These are phyloP conservation scores for Vannuccia rotundouncinata DNA, from an alignment of 2,888 invertebrate genomes.

Conservation along the genomic window DNA sequence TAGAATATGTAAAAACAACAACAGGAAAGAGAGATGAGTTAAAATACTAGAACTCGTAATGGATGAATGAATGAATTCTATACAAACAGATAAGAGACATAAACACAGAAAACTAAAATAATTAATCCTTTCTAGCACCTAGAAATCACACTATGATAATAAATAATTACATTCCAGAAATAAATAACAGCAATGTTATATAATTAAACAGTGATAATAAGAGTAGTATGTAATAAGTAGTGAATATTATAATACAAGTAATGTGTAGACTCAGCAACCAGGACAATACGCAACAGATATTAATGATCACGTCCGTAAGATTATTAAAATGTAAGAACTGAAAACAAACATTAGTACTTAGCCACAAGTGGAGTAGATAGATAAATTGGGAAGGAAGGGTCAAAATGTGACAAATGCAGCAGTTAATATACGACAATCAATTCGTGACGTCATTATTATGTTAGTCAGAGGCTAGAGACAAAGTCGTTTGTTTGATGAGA, in stretches of 20 bases:
- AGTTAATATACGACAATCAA: constrained; percentile 7
- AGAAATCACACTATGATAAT: neutral
- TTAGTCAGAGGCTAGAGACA: neutral
- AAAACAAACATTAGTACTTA: constrained; percentile 23
- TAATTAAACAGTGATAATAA: neutral
- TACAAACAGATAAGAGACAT: neutral
- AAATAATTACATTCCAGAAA: neutral
- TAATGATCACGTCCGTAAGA: neutral
- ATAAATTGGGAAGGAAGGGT: neutral
- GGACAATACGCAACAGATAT: constrained; percentile 1
- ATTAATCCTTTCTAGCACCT: constrained; percentile 13
- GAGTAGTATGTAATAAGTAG: neutral
- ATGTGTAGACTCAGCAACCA: constrained; percentile 14
- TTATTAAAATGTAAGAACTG: neutral
- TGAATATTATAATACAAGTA: neutral
- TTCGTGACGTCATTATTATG: constrained; percentile 13
- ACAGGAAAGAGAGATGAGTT: neutral
- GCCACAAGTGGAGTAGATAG: constrained; percentile 9
- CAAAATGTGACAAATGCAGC: constrained; percentile 25
- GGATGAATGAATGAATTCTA: neutral
- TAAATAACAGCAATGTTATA: neutral
- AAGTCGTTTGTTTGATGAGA: neutral
- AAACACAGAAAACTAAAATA: constrained; percentile 10
- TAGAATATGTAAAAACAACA: constrained; percentile 14
- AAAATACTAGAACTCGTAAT: neutral